phyloP scores from a whole-genome alignment of 2,888 invertebrate species.

The Sphaerophoria taeniata region DNA sequence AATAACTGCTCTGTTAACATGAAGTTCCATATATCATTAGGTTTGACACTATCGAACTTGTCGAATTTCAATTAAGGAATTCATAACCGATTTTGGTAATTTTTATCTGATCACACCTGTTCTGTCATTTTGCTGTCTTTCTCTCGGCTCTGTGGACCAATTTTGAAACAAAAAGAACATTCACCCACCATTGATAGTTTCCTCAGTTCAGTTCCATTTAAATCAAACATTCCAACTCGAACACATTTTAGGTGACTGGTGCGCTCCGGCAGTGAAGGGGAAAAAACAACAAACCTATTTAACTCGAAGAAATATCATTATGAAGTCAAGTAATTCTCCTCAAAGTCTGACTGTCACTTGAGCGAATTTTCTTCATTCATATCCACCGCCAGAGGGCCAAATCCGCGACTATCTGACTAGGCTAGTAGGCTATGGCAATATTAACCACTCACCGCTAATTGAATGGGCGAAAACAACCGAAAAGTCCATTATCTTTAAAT shows the following conservation, averaged over 20 bases:
- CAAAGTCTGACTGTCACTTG: conserved; percentile 69
- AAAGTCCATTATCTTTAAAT: conserved; percentile 72
- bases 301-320: conserved; percentile 58
- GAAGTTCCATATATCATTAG: not conserved
- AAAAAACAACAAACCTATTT: conserved; percentile 26
- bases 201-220: conserved; percentile 10
- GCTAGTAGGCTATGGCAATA: not conserved
- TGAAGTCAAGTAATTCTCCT: conserved; percentile 58
- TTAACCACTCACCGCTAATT: conserved; percentile 67
- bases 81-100: conserved; percentile 19
- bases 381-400: conserved; percentile 35
- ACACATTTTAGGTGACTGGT: not conserved
- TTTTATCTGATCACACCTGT: conserved; percentile 35
- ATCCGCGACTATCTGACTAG: conserved; percentile 12
- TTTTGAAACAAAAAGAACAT: conserved; percentile 7
- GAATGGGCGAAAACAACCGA: conserved; percentile 73
- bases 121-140: not conserved
- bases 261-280: not conserved
- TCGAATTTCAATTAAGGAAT: conserved; percentile 14
- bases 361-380: conserved; percentile 63
- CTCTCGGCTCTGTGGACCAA: not conserved
- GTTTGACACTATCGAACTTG: conserved; percentile 14
- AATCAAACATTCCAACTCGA: not conserved
- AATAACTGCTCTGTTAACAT: conserved; percentile 1
- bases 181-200: conserved; percentile 14